These are phyloP conservation scores for Bellardia pandia DNA, from an alignment of 2,888 invertebrate genomes.

Conservation along the genomic window DNA sequence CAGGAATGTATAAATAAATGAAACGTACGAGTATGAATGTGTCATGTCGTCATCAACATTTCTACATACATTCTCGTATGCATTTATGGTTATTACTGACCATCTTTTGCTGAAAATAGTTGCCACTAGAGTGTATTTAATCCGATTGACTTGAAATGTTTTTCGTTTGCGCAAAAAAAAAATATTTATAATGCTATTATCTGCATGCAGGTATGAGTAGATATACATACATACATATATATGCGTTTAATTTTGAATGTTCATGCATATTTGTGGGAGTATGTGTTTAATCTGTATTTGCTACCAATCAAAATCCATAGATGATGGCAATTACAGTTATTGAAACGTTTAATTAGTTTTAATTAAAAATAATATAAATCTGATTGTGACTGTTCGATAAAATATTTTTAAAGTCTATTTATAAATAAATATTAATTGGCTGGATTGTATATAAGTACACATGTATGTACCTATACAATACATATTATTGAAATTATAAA, in stretches of 20 bases:
- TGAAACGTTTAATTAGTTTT: slow-evolving; percentile 73
- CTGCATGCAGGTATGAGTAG: background rate
- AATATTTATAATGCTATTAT: slow-evolving; percentile 19
- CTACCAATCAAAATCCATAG: slow-evolving; percentile 47
- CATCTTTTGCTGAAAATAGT: slow-evolving; percentile 23
- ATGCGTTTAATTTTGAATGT: background rate
- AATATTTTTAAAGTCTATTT: background rate
- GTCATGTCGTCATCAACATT: slow-evolving; percentile 1
- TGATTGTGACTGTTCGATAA: slow-evolving; percentile 24
- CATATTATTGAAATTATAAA: no score
- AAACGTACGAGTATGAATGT: slow-evolving; percentile 25
- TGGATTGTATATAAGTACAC: background rate
- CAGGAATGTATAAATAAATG: background rate
- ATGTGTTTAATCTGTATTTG: slow-evolving; percentile 25
- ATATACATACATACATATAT: background rate
- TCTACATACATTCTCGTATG: background rate
- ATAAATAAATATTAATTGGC: slow-evolving; percentile 32
- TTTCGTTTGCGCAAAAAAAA: slow-evolving; percentile 15
- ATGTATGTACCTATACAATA: background rate
- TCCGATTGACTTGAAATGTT: slow-evolving; percentile 67
- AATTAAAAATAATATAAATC: slow-evolving; percentile 75
- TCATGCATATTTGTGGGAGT: background rate
- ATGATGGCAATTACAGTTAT: slow-evolving; percentile 66
- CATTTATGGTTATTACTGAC: slow-evolving; percentile 24
- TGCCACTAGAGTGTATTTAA: slow-evolving; percentile 63